phyloP scores from a whole-genome alignment of 2,797 vertebrate genomes.

The Florisuga fusca region DNA sequence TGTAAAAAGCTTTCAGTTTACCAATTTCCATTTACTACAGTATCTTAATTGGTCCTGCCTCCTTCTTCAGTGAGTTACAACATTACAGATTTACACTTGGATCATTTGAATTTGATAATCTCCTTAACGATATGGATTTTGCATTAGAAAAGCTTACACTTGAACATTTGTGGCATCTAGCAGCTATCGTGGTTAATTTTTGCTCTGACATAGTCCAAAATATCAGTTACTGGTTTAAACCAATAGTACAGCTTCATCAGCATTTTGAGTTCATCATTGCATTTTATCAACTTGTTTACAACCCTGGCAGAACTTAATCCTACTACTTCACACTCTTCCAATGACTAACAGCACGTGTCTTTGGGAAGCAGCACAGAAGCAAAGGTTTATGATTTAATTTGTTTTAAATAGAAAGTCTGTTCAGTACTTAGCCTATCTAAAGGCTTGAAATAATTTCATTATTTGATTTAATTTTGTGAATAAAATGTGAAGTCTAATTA shows the following conservation, averaged over 20 bases:
- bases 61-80: background rate
- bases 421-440: slow-evolving; percentile 18
- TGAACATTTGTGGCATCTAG: background rate
- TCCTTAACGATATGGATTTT: background rate
- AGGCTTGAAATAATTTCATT: slow-evolving; percentile 35
- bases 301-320: slow-evolving; percentile 24
- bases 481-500: slow-evolving; percentile 51
- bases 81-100: background rate
- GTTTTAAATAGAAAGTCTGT: slow-evolving; percentile 31
- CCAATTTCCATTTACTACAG: background rate
- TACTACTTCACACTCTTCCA: slow-evolving; percentile 35
- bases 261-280: slow-evolving; percentile 8
- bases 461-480: slow-evolving; percentile 32
- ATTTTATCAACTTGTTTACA: slow-evolving; percentile 53
- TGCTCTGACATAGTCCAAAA: background rate
- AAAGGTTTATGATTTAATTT: slow-evolving; percentile 56
- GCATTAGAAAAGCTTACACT: background rate
- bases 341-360: slow-evolving; percentile 13
- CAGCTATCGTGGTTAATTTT: slow-evolving; percentile 9
- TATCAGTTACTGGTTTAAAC: background rate
- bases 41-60: background rate
- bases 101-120: background rate
- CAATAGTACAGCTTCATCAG: background rate
- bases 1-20: background rate
- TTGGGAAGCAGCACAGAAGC: background rate